Evolutionary conservation across 2,113 vertebrate species (phyloP).

Genomic region (Aldabrachelys gigantea): DNA sequence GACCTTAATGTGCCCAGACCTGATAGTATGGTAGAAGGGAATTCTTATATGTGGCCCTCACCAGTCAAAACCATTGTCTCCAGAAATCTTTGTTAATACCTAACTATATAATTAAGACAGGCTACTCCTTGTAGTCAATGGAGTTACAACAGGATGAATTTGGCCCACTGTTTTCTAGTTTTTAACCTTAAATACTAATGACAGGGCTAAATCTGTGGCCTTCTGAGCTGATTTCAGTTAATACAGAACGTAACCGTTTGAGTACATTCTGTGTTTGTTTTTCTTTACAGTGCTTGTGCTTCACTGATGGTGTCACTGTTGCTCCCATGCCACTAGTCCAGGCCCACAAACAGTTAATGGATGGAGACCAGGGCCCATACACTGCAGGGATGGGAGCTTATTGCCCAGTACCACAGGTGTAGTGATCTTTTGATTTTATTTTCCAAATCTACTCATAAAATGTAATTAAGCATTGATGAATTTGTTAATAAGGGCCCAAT

Average conservation of each 20-base stretch:
- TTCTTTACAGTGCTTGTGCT: conserved; percentile 84
- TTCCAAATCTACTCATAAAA: neutral
- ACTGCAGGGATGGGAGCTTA: conserved; percentile 89
- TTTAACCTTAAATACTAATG: neutral
- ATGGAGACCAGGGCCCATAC: conserved; percentile 83
- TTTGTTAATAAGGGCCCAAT: neutral
- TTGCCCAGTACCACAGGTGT: conserved; percentile 88
- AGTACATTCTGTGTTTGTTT: neutral
- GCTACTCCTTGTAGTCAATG: neutral
- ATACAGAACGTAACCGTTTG: neutral
- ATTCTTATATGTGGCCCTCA: neutral
- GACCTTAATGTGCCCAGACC: neutral
- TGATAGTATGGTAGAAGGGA: neutral
- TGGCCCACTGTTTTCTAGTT: neutral
- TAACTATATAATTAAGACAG: neutral
- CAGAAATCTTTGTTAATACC: neutral
- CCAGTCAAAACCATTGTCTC: neutral
- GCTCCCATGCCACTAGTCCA: conserved; percentile 86
- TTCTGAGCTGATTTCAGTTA: neutral
- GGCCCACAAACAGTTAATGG: conserved; percentile 85
- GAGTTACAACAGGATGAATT: neutral
- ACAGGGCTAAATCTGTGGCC: neutral
- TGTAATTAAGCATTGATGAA: neutral
- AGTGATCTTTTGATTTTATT: neutral
- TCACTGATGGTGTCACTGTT: conserved; percentile 85